Base-by-base conservation (phyloP, 2,797 vertebrate species). In the Manis javanica region DNA sequence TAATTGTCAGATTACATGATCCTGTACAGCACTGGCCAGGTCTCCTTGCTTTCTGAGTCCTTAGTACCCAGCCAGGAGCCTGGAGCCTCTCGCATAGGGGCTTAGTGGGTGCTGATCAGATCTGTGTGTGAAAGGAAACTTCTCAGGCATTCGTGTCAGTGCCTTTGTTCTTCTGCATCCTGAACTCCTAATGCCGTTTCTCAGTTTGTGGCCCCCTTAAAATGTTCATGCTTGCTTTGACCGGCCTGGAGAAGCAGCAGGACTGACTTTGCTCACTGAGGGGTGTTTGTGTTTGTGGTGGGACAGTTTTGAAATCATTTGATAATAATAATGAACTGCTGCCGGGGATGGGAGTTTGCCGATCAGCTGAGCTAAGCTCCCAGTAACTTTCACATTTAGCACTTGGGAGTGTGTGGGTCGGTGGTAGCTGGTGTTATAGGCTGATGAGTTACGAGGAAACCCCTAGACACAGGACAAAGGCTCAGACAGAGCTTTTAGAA, bases 251-350 rank as follows among this genome's bases (percentile, higher is more conserved):
- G 46, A 34, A 51, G 37, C 42, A 19, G 53, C 49, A 75, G 39
- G 46, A n/a, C 18, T 19, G 74, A 55, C 21, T 90, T 57, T 66
- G 9, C 59, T 85, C 15, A 31, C 34, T 61, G 34, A 12, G 2
- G 69, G 53, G 63, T 86, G 29, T 5, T 12, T 26, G 8, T 71
- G 53, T 95, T 42, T 75, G 23, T 84, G 75, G 24, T 13, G 5
- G 9, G 49, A 91, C n/a, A 84, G n/a, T 68, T 96, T 81, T 72
- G n/a, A 79, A 96, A 90, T 71, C 39, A 15, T 39, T 10, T 39
- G 72, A 31, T 88, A 53, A 53, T 49, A 34, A 51, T 5, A 63
- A 7, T 12, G 55, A 37, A 39, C 69, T 83, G 5, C 15, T 83
- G 7, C n/a, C 31, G 64, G 15, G 24, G 57, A 49, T 39, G 26